Conservation (phyloP, 2,888 invertebrate species). For the Synanthedon myopaeformis region DNA sequence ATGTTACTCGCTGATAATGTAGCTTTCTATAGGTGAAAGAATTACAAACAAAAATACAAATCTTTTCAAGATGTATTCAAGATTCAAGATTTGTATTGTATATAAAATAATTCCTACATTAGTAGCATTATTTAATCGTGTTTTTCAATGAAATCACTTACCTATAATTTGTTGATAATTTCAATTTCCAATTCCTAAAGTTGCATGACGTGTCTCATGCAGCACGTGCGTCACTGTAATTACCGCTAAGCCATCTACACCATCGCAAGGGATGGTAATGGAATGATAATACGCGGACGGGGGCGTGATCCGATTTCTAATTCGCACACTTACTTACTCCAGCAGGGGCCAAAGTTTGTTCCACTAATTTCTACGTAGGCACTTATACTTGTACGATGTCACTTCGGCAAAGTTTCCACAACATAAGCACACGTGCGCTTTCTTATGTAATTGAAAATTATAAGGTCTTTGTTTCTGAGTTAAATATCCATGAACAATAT, state of each 20-base stretch:
- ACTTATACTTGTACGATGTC: constrained; percentile 14
- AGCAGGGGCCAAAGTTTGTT: constrained; percentile 3
- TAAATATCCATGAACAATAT: not conserved
- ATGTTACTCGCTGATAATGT: too few relatives aligned
- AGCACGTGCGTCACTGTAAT: constrained; percentile 18
- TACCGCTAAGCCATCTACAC: constrained; percentile 30
- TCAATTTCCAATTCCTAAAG: too few relatives aligned
- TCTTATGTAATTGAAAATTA: not conserved
- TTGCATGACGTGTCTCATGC: not conserved
- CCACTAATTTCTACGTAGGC: constrained; percentile 17
- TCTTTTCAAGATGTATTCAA: too few relatives aligned
- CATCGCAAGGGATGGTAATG: constrained; percentile 31
- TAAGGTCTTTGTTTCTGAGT: not conserved
- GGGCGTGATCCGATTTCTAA: constrained; percentile 36
- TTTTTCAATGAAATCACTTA: too few relatives aligned
- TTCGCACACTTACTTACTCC: constrained; percentile 11
- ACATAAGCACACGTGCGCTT: not conserved
- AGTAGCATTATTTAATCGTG: too few relatives aligned
- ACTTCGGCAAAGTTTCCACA: constrained; percentile 11
- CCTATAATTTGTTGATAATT: too few relatives aligned
- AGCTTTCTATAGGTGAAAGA: too few relatives aligned
- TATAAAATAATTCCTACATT: too few relatives aligned
- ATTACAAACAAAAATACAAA: too few relatives aligned
- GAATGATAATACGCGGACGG: constrained; percentile 41
- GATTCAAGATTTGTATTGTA: too few relatives aligned